Evolutionary conservation across 2,888 invertebrate species (phyloP), one percentile per base, ranked within the genome.

Genomic region (Andrena trimmerana): DNA sequence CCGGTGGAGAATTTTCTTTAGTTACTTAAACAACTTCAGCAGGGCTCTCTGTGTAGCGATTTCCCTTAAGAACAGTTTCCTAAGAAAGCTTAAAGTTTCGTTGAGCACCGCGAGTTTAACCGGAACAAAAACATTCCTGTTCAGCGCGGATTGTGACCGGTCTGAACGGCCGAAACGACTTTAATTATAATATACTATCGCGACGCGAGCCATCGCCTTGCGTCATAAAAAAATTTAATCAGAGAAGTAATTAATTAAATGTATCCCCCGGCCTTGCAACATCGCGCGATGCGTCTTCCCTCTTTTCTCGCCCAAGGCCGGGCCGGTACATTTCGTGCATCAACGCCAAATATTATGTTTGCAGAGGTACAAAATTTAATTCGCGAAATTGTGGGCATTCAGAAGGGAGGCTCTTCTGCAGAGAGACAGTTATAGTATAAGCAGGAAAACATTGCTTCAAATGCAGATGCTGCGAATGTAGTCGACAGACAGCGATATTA

Each of bases 41-140:
- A 31, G 31, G 27, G 77, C 42, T 72, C 72, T 57, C 54, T 62
- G 75, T 57, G 71, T 66, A 72, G 66, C 84, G 73, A 66, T 79
- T 76, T 78, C 70, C 76, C 72, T 65, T 69, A 84, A 84, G 83
- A 84, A 78, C 84, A 84, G 83, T 84, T 84, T 72, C 78, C 72
- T 62, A 83, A 84, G 84, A 75, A 84, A 83, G 79, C 72, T 83
- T 79, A 78, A 84, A 84, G 83, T 84, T 84, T 57, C 79, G 73
- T 52, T 13, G 66, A 67, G 71, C 60, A 63, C 36, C 48, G 71
- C 27, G 60, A 76, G 72, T 78, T 84, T 78, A 73, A 72, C 60
- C 67, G 69, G 65, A 75, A 83, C 54, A 72, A 83, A 84, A 84
- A 84, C 83, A 83, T 84, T 79, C 83, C 69, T 73, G 69, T 75